phyloP scores from a whole-genome alignment of 2,888 invertebrate species.

The Elegia similella region DNA sequence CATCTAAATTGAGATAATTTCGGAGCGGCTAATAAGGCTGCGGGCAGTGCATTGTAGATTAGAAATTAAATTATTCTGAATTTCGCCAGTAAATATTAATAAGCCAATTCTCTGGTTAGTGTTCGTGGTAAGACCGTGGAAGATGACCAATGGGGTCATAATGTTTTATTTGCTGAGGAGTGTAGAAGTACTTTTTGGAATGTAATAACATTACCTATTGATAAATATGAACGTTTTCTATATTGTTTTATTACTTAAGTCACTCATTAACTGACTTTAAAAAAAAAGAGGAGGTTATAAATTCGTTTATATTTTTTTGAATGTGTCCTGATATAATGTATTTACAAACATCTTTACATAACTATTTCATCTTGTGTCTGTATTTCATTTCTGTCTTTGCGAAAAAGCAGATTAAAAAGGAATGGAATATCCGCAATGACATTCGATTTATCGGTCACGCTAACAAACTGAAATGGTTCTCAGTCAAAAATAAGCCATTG shows the following conservation, averaged over 20 bases:
- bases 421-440: constrained; percentile 5
- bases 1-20: constrained; percentile 82
- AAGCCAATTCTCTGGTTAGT: constrained; percentile 18
- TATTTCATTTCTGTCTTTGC: too few species aligned
- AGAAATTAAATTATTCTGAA: constrained; percentile 30
- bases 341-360: too few species aligned
- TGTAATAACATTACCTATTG: too few species aligned
- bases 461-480: constrained; percentile 17
- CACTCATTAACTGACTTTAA: too few species aligned
- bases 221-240: too few species aligned
- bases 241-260: too few species aligned
- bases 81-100: constrained; percentile 30
- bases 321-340: too few species aligned
- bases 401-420: not conserved
- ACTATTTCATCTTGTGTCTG: too few species aligned
- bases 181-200: too few species aligned
- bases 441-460: constrained; percentile 8
- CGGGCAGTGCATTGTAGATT: constrained; percentile 29
- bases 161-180: not conserved
- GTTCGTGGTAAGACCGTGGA: not conserved
- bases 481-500: constrained; percentile 1
- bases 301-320: too few species aligned
- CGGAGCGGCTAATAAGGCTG: constrained; percentile 62
- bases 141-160: not conserved
- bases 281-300: too few species aligned